Base-by-base conservation (phyloP, 2,797 vertebrate species). In the Todus mexicanus region DNA sequence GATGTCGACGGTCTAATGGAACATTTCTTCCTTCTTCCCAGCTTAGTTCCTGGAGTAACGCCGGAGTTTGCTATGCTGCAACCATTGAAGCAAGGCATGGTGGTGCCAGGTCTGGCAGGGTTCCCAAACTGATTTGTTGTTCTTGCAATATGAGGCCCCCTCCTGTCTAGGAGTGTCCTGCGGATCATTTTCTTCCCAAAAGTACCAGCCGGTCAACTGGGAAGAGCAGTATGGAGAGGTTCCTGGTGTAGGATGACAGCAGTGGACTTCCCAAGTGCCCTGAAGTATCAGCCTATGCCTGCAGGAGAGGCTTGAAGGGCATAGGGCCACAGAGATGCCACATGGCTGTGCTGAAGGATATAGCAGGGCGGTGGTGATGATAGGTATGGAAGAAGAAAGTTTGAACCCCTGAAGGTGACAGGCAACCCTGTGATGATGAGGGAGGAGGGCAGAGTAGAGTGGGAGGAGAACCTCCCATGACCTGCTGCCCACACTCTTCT, bases 291-390 rank as follows among this genome's bases (percentile, higher is more conserved):
- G 53, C 7, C 25, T 43, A 35, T 42, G 26, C 48, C 43, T 40
- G 27, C 59, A 45, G 40, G 27, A 31, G 35, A 38, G 25, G 14
- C 38, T 75, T n/a, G 53, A 70, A 73, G 37, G 77, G 10, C 33
- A 25, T 8, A 10, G 53, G 57, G 50, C 68, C 40, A 48, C 60
- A 75, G 64, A 89, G 22, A 23, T 51, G 64, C 19, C 19, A 29
- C 18, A 3, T 8, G 61, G 56, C 56, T 82, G 68, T 79, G 35
- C 56, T 56, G 80, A 40, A 26, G 65, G 43, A 20, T 37, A 5
- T 1, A 6, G 20, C 0, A 2, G 17, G 23, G 4, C 12, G 10
- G 35, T 12, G 29, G 9, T n/a, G 56, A 3, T 73, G 68, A 14
- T 17, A 42, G 61, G 35, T 7, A 23, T 61, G n/a, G 66, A 56